Evolutionary conservation across 1,140 invertebrate genomes (phyloP), one percentile per base, ranked within the genome.

Genomic region (Lutraria rhynchaena): DNA sequence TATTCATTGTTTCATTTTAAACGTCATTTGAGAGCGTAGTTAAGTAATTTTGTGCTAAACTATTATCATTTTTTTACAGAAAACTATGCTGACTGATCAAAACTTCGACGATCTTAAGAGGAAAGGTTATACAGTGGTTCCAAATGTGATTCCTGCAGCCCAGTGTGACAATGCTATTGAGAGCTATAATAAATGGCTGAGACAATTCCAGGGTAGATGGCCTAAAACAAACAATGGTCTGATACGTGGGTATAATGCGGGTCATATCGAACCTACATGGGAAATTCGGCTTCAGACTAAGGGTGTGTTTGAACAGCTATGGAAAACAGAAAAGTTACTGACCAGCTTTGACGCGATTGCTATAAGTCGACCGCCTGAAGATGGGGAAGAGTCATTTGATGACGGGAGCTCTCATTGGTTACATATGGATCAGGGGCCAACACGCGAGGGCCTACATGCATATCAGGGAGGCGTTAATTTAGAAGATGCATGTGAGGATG

Each of bases 401-500:
- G 67, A 70, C n/a, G 46, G 24, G 17, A 29, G 44, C 22, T 55
- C 44, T 1, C 37, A 84, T n/a, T 85, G 84, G 84, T 49, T 85
- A 5, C 84, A 85, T 44, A 29, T 60, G 1, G 84, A 85, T 55
- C 57, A 74, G 31, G 67, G 41, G 3, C 61, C 67, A 4, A 41
- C 53, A n/a, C 55, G 82, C 44, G 31, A 63, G 15, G 84, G 84
- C 53, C 57, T 85, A 2, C 84, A 85, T 49, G 81, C 55, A 9
- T 83, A 83, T 24, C 84, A 85, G 41, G 84, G 84, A n/a, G 82
- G 44, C 0, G 19, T 85, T 11, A 83, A 83, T 53, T 70, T 85
- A 13, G 84, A 85, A 67, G 77, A 81, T 37, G 57, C 70, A 19
- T 57, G 37, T n/a, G 51, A 80, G 13, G 60, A 19, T 31, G 82